These are phyloP conservation scores for Plagodis dolabraria DNA, from an alignment of 2,888 invertebrate species.

Conservation along the genomic window DNA sequence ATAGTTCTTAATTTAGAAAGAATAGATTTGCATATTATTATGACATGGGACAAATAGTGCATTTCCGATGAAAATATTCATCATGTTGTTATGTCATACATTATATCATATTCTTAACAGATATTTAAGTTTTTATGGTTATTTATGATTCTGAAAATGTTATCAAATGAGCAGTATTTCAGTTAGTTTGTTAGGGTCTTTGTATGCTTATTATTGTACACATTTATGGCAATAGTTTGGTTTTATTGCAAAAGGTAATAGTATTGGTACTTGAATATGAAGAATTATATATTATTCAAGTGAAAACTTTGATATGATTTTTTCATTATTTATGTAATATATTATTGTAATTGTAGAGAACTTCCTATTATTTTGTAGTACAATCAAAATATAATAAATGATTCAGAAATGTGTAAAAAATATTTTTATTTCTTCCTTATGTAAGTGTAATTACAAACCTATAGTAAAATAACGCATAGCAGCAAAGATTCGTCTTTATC, in stretches of 20 bases:
- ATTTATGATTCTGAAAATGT: conserved; percentile 63
- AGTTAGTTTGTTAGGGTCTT: conserved; percentile 56
- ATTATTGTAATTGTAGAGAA: conserved; percentile 82
- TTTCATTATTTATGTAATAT: conserved; percentile 82
- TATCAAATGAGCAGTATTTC: conserved; percentile 79
- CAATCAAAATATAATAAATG: conserved; percentile 83
- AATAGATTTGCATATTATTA: conserved; percentile 41
- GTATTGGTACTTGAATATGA: conserved; percentile 49
- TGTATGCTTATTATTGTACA: conserved; percentile 49
- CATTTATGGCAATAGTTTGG: conserved; percentile 35
- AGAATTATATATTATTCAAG: conserved; percentile 48
- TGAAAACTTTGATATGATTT: conserved; percentile 62
- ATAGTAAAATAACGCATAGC: too few relatives aligned
- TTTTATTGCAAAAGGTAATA: conserved; percentile 46
- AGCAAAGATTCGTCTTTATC: too few relatives aligned
- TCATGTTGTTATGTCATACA: conserved; percentile 48
- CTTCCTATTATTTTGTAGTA: conserved; percentile 86
- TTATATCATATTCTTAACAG: conserved; percentile 50
- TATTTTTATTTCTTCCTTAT: conserved; percentile 36
- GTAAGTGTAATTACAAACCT: too few relatives aligned
- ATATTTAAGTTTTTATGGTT: conserved; percentile 51
- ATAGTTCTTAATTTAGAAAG: conserved; percentile 62
- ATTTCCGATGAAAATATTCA: conserved; percentile 47
- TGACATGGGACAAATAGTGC: conserved; percentile 56
- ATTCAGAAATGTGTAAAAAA: conserved; percentile 68